These are phyloP conservation scores for Oreochromis tanganicae DNA, from an alignment of 2,113 vertebrate species.

Conservation along the genomic window DNA sequence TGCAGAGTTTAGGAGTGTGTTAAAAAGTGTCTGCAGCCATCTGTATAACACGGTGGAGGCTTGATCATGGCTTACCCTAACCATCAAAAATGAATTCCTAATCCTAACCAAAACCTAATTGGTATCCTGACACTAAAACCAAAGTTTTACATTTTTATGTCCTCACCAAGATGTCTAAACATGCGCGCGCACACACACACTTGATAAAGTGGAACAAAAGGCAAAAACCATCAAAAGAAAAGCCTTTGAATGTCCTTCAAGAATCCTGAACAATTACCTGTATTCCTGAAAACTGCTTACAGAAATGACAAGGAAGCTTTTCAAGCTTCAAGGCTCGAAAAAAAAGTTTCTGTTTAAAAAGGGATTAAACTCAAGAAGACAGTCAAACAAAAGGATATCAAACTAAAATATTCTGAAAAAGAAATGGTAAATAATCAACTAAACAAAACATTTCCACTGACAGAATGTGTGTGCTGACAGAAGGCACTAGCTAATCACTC, in stretches of 20 bases:
- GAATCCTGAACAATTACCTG: neutral
- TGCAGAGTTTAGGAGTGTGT: neutral
- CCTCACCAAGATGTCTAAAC: neutral
- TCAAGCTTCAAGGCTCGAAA: neutral
- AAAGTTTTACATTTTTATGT: neutral
- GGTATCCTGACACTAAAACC: neutral
- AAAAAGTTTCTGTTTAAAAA: neutral
- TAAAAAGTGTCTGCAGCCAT: neutral
- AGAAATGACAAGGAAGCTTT: neutral
- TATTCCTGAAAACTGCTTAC: neutral
- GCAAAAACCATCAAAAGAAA: neutral
- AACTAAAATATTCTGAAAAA: neutral
- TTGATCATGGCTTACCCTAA: neutral
- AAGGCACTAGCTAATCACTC: neutral
- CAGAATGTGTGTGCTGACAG: neutral
- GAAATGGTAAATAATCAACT: neutral
- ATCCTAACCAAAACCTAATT: neutral
- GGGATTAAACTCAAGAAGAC: neutral
- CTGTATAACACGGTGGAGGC: neutral
- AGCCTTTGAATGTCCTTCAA: neutral
- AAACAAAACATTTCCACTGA: neutral
- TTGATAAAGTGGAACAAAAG: neutral
- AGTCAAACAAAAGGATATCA: neutral
- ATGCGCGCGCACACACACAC: rapidly evolving
- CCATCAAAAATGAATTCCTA: neutral